Base-by-base conservation (phyloP, 1,140 invertebrate species). In the Calycopis cecrops region DNA sequence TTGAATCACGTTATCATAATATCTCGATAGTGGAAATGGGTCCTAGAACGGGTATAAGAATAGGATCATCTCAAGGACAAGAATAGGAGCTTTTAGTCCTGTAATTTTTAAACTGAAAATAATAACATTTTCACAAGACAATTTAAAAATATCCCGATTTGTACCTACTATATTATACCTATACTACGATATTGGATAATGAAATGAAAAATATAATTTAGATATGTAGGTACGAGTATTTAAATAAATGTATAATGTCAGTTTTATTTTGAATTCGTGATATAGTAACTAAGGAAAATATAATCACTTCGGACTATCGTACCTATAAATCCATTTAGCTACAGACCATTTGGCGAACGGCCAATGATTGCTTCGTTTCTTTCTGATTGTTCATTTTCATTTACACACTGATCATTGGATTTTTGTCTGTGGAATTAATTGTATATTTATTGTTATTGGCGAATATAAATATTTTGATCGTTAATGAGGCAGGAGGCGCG, bases 321-420 rank as follows among this genome's bases (percentile, higher is more conserved):
- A 44, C 40, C 40, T 16, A 44, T 44, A 44, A 44, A 44, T 12
- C 40, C 40, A 44, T n/a, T 40, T 12, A 9, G 16, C 40, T 16
- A 9, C 16, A 9, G 14, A 16, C 40, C 40, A 44, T 44, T 44
- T 44, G 40, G 40, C 40, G 14, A 44, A 16, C 14, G 8, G 40
- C 40, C 40, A 44, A 44, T 40, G 21, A 28, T 28, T 28, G 6
- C 38, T 14, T 14, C 40, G 40, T 12, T 16, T 44, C 40, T 14
- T 14, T 44, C 40, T 44, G 40, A 44, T 44, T 16, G 40, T 44
- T 44, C 12, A 44, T 44, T 44, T 44, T 14, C 9, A 44, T 44
- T 44, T 44, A 28, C 21, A 28, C 40, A 44, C 14, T 16, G 14
- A 44, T 9, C 40, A 12, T 16, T 44, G 14, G 40, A 44, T 44